Evolutionary conservation across 2,113 vertebrate genomes (phyloP), one percentile per base, ranked within the genome.

Genomic region (Saguinus midas): DNA sequence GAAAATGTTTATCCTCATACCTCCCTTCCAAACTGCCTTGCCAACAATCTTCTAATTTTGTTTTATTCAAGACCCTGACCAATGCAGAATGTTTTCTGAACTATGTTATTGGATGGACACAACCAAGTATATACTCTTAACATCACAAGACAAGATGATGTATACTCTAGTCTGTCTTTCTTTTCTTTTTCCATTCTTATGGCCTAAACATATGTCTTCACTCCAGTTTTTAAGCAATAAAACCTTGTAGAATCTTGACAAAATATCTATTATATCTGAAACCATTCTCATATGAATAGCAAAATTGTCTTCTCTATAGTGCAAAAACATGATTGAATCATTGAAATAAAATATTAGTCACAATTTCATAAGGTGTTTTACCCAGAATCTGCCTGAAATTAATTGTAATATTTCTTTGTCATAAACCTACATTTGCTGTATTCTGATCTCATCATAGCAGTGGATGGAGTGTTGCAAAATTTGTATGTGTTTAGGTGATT

Each of bases 401-500:
- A 75, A 75, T 97, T 66, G 21, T 79, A 95, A 8, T 78, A 0
- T 90, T 97, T 97, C 86, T 95, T n/a, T 91, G 40, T 87, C 86
- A 73, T 29, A 10, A 73, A 92, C 85, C 9, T 91, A 90, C 88
- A 82, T 85, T 85, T 95, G 70, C 91, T 94, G 0, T 73, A 87
- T 83, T 92, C 79, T 94, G 85, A 90, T 94, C 48, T 88, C 72
- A 68, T 96, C 92, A 61, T 43, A 70, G 70, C 92, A 96, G 52
- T 92, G 37, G 50, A 92, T 86, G 70, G 66, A 97, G 4, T 95
- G 89, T 61, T 2, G 66, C 57, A 78, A 96, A 81, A 87, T 96
- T 66, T 92, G 72, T 97, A 88, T 97, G 95, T 95, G 89, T 96
- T 96, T 83, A 93, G 88, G 73, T 97, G 92, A 95, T 80, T 95